A percentile compares a stretch with the other conserved stretches of the same genome.
phyloP scores from a whole-genome alignment of 2,888 invertebrate species.

The Invenusta paracnida region DNA sequence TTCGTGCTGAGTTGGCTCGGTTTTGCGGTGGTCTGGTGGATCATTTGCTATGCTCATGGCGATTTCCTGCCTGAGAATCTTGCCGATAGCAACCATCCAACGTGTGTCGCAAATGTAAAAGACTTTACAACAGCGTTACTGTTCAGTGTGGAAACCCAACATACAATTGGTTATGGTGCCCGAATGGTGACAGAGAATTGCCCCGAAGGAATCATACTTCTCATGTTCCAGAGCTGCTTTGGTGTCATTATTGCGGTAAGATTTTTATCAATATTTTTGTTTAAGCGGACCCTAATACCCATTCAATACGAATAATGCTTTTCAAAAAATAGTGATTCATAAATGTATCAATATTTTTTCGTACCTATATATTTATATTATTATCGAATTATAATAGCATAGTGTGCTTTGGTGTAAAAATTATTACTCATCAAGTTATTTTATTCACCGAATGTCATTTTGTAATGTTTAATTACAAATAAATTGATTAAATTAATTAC shows the following conservation, averaged over 20 bases:
- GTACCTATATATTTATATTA: too few relatives aligned
- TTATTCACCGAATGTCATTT: too few relatives aligned
- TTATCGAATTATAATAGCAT: too few relatives aligned
- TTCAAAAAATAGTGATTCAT: too few relatives aligned
- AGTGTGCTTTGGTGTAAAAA: too few relatives aligned
- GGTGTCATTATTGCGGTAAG: conserved; percentile 49
- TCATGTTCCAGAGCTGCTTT: conserved; percentile 64
- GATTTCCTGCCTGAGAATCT: conserved; percentile 66
- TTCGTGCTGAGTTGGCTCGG: conserved; percentile 80
- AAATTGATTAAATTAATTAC: too few relatives aligned
- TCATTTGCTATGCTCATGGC: conserved; percentile 85
- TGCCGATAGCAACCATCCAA: conserved; percentile 61
- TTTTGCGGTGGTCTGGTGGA: conserved; percentile 89
- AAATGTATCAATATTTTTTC: too few relatives aligned
- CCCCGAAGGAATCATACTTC: conserved; percentile 80
- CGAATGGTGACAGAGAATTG: conserved; percentile 85
- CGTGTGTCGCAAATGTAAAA: conserved; percentile 79
- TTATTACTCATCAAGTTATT: too few relatives aligned
- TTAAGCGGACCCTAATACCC: too few relatives aligned
- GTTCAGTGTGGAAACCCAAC: conserved; percentile 92
- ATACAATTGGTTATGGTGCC: conserved; percentile 85
- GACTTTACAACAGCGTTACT: conserved; percentile 87
- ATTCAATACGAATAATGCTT: too few relatives aligned
- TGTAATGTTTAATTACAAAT: too few relatives aligned
- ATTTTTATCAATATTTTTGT: too few relatives aligned